A percentile compares a stretch with the other conserved stretches of the same genome.
Conservation (phyloP, 23 tunicate genomes). For the Phallusia fumigata region DNA sequence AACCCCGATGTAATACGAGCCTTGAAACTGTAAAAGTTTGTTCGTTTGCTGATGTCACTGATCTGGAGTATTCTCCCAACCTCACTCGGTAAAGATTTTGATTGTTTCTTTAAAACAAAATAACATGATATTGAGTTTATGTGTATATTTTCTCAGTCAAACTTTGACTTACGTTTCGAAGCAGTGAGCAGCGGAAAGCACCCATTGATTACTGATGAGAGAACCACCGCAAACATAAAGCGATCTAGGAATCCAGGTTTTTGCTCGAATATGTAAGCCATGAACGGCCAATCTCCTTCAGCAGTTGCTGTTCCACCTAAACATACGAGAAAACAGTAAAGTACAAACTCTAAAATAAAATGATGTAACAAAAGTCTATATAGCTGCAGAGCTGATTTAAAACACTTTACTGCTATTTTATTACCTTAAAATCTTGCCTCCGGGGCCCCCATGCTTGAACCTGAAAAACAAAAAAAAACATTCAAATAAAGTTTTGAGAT, state of each 20-base stretch:
- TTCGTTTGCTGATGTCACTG: slow-evolving; percentile 6
- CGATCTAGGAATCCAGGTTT: neutral
- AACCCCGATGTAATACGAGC: slow-evolving; percentile 11
- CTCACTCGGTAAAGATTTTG: slow-evolving; percentile 18
- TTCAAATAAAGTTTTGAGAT: no score
- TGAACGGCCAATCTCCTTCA: slow-evolving; percentile 41
- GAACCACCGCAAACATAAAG: slow-evolving; percentile 30
- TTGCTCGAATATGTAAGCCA: neutral
- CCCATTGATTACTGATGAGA: slow-evolving; percentile 22
- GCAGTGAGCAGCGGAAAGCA: slow-evolving; percentile 42
- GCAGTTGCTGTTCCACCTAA: slow-evolving; percentile 24
- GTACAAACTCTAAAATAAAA: no score
- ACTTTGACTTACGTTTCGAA: slow-evolving; percentile 30
- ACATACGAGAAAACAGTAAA: no score
- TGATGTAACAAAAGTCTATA: no score
- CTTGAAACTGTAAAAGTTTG: neutral
- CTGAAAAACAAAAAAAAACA: no score
- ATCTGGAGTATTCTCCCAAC: slow-evolving; percentile 18
- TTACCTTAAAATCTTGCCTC: no score
- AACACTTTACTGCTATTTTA: no score
- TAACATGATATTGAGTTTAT: no score
- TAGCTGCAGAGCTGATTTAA: no score
- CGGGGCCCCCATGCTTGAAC: no score
- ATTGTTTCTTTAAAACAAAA: neutral
- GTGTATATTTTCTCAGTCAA: no score